Conservation (phyloP, 1,140 invertebrate species). For the Brachionus angularis region DNA sequence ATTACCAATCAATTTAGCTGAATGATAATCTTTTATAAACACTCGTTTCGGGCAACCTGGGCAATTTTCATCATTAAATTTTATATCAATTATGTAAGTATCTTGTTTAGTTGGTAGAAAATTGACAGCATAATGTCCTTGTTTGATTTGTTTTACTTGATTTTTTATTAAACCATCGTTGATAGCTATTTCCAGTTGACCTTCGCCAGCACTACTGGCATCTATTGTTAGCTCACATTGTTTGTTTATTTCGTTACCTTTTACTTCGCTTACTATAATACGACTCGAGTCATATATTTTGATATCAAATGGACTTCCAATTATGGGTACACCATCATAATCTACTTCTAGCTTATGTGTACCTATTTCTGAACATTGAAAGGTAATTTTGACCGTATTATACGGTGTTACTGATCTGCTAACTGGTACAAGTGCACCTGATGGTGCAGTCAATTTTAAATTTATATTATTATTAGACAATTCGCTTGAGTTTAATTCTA, state of each 20-base stretch:
- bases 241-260: slow-evolving; percentile 4
- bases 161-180: slow-evolving; percentile 42
- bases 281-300: slow-evolving; percentile 32
- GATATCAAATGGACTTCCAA: slow-evolving; percentile 26
- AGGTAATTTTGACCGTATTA: slow-evolving; percentile 33
- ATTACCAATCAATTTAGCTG: background rate
- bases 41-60: slow-evolving; percentile 64
- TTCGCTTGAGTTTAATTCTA: slow-evolving; percentile 10
- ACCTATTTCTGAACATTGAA: slow-evolving; percentile 34
- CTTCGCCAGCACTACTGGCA: slow-evolving; percentile 81
- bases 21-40: slow-evolving; percentile 20
- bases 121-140: slow-evolving; percentile 58
- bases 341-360: slow-evolving; percentile 12
- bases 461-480: slow-evolving; percentile 10
- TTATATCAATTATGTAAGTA: slow-evolving; percentile 91
- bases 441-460: slow-evolving; percentile 4
- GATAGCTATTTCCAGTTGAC: slow-evolving; percentile 44
- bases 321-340: slow-evolving; percentile 24
- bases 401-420: background rate
- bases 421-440: background rate
- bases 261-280: slow-evolving; percentile 28
- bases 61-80: slow-evolving; percentile 93
- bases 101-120: slow-evolving; percentile 88
- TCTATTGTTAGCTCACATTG: slow-evolving; percentile 69
- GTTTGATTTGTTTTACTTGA: slow-evolving; percentile 41